A percentile compares a stretch with the other conserved stretches of the same genome.
Conservation (phyloP, 2,113 vertebrate species). For the Oreochromis niloticus region DNA sequence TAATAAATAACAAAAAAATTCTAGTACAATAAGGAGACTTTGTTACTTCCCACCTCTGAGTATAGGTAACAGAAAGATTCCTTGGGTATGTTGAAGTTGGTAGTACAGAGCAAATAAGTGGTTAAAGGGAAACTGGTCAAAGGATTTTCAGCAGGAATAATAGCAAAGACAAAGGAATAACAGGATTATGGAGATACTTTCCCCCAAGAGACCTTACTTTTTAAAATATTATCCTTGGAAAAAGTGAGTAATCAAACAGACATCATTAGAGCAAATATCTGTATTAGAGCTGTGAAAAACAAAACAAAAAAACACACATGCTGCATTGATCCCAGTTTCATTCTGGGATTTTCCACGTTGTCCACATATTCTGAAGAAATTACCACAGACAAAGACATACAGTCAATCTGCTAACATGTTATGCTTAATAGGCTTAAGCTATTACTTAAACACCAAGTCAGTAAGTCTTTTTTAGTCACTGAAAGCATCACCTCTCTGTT, state of each 20-base stretch:
- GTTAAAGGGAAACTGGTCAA: background rate
- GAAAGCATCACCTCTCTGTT: background rate
- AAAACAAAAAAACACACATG: background rate
- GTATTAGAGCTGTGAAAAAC: background rate
- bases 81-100: background rate
- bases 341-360: background rate
- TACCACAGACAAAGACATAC: background rate
- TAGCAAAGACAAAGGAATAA: background rate
- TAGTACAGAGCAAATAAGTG: background rate
- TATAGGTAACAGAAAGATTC: background rate
- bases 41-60: background rate
- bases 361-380: background rate
- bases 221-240: background rate
- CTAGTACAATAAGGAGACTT: background rate
- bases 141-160: background rate
- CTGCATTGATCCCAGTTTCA: background rate
- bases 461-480: background rate
- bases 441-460: background rate
- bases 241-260: background rate
- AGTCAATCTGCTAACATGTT: background rate
- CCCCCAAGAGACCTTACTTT: background rate
- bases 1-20: background rate
- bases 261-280: background rate
- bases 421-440: no score
- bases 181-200: background rate